Evolutionary conservation across 2,113 vertebrate genomes (phyloP), one percentile per base, ranked within the genome.

Genomic region (Eleginops maclovinus): DNA sequence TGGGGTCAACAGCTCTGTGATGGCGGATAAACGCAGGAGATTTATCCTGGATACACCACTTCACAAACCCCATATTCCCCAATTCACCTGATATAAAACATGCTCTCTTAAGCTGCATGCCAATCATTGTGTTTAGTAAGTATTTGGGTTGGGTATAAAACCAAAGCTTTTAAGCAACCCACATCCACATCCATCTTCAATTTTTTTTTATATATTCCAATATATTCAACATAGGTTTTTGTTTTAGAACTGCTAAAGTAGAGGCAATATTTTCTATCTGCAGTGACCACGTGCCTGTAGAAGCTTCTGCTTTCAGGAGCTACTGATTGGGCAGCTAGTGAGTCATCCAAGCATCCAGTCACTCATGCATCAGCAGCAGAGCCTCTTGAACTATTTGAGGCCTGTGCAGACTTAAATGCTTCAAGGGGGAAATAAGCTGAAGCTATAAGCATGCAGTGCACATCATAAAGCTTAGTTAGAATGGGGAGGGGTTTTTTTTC

Each of bases 381-480:
- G 90, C 85, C 89, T 90, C 89, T 92, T 90, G 86, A 91, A 91
- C 91, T 91, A 91, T 91, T 89, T 87, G 87, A 90, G 87, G 84
- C 87, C 86, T 85, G 83, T 87, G 84, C 73, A 81, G 87, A 88
- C 87, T 88, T 83, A 90, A 91, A 92, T 85, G 87, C 83, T 92
- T 88, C 77, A 84, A 86, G 88, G 84, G 77, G 87, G 76, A 73
- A 78, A 89, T 87, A 90, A 93, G 89, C 86, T 75, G 79, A 46
- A 84, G 84, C 75, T 86, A 72, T 86, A 85, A 84, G 83, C 87
- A 89, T 86, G 86, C 88, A 81, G 82, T 67, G 76, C 79, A 81
- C 87, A 86, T 86, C 70, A 86, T 83, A 73, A 65, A 87, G 81
- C 87, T 86, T 73, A 82, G 79, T 84, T 74, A 70, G 68, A 78